Percentiles rank a stretch among this genome's conserved stretches.
Conservation (phyloP, 2,797 vertebrate genomes). For the Acanthornis magna region DNA sequence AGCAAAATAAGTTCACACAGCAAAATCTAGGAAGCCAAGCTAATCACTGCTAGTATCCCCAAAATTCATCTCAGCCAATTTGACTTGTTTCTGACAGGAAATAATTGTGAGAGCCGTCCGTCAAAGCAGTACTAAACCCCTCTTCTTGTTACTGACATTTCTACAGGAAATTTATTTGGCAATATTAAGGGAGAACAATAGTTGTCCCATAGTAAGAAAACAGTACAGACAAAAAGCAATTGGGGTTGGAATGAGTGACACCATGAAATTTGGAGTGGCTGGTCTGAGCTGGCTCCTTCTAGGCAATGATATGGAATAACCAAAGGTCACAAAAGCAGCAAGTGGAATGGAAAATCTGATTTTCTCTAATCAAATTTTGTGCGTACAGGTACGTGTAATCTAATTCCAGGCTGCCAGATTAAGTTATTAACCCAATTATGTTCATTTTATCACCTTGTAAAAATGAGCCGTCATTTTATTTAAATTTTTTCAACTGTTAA, state of each 20-base stretch:
- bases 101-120: background rate
- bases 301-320: background rate
- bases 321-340: conserved; percentile 8
- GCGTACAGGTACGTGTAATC: conserved; percentile 42
- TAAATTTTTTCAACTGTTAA: conserved; percentile 71
- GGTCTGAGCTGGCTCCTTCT: background rate
- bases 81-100: background rate
- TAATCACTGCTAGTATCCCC: background rate
- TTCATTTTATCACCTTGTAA: conserved; percentile 70
- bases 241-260: background rate
- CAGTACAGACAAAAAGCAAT: background rate
- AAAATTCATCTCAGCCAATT: background rate
- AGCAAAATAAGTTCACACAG: background rate
- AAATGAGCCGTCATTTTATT: conserved; percentile 68
- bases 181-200: conserved; percentile 4
- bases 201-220: background rate
- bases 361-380: conserved; percentile 42
- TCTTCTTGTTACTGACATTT: background rate
- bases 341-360: conserved; percentile 46
- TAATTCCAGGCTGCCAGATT: conserved; percentile 66
- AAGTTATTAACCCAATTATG: conserved; percentile 70
- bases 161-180: background rate
- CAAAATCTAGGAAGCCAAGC: background rate
- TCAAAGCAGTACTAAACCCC: background rate
- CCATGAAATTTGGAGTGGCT: background rate